These are phyloP conservation scores for Sebastes oblongus DNA, from an alignment of 2,797 vertebrate genomes.

Conservation along the genomic window DNA sequence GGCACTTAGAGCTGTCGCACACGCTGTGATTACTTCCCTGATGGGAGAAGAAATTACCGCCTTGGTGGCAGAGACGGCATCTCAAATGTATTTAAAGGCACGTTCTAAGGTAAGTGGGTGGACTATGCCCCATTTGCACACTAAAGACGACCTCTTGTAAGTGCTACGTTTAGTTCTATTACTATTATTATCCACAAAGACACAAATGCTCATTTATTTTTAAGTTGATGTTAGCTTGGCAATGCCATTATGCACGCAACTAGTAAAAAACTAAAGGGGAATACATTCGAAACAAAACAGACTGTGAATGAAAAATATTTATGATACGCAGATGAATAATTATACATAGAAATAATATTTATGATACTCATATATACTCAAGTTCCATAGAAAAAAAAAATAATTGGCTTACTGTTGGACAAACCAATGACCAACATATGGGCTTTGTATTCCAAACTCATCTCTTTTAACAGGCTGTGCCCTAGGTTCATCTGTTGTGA, in stretches of 20 bases:
- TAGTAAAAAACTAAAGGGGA: neutral
- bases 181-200: slow-evolving; percentile 10
- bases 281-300: neutral
- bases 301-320: neutral
- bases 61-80: slow-evolving; percentile 67
- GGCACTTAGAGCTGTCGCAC: slow-evolving; percentile 60
- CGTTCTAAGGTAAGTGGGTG: slow-evolving; percentile 41
- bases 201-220: slow-evolving; percentile 10
- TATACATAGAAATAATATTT: too few relatives aligned
- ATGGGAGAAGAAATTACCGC: slow-evolving; percentile 75
- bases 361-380: neutral
- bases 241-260: neutral
- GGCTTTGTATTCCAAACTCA: neutral
- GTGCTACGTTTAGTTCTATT: slow-evolving; percentile 7
- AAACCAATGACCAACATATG: slow-evolving; percentile 2
- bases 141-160: slow-evolving; percentile 24
- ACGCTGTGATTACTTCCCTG: slow-evolving; percentile 78
- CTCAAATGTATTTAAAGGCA: slow-evolving; percentile 68
- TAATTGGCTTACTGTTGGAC: neutral
- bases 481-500: slow-evolving; percentile 23
- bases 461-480: slow-evolving; percentile 3
- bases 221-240: neutral
- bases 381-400: neutral
- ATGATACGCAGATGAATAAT: neutral
- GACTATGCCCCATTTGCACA: slow-evolving; percentile 25